These are phyloP conservation scores for Polyommatus icarus DNA, from an alignment of 2,888 invertebrate genomes.

Conservation along the genomic window DNA sequence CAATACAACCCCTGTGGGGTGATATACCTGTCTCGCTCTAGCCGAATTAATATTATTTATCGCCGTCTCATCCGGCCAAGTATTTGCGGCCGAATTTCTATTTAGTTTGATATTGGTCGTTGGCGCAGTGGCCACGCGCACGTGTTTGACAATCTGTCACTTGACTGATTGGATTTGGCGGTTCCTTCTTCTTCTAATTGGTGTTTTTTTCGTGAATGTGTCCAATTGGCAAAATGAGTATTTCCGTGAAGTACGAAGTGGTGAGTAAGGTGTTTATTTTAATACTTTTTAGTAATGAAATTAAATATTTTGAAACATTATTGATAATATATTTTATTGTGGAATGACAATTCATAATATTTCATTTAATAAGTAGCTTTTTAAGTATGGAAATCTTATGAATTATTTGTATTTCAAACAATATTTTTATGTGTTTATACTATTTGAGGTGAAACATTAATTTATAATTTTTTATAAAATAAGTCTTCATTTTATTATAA, in stretches of 20 bases:
- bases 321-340: neutral
- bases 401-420: too few species aligned
- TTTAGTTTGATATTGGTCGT: conserved; percentile 79
- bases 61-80: conserved; percentile 57
- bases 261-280: conserved; percentile 1
- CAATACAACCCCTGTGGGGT: conserved; percentile 36
- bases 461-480: too few species aligned
- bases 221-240: conserved; percentile 23
- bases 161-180: conserved; percentile 16
- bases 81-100: conserved; percentile 77
- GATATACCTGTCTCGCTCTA: conserved; percentile 55
- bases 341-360: neutral
- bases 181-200: neutral
- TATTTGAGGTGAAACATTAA: too few species aligned
- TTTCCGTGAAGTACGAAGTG: conserved; percentile 23
- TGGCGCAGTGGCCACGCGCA: conserved; percentile 63
- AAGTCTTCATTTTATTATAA: too few species aligned
- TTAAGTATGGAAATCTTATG: too few species aligned
- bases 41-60: conserved; percentile 52
- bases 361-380: neutral
- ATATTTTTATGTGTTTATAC: too few species aligned
- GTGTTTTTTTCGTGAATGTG: conserved; percentile 17
- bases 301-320: neutral
- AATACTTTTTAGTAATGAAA: neutral
- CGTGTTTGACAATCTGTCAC: conserved; percentile 51